phyloP scores from a whole-genome alignment of 2,888 invertebrate species.

The Tachina grossa region DNA sequence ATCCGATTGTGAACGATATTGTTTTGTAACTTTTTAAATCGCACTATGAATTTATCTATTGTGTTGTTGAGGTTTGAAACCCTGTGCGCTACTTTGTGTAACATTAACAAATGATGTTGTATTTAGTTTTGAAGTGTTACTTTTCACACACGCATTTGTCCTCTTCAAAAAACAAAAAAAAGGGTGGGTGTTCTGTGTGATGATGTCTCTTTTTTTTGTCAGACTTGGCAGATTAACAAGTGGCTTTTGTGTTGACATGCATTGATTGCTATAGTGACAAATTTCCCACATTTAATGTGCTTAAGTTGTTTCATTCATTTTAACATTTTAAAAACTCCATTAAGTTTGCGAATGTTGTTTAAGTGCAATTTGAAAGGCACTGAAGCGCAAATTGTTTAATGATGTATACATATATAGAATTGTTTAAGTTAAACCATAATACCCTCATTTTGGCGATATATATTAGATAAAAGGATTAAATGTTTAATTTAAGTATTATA shows the following conservation, averaged over 20 bases:
- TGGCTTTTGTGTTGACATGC: conserved; percentile 70
- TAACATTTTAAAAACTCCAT: conserved; percentile 40
- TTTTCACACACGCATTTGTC: conserved; percentile 61
- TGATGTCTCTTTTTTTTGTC: conserved; percentile 27
- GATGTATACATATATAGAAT: conserved; percentile 49
- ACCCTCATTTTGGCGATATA: conserved; percentile 36
- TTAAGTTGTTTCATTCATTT: conserved; percentile 69
- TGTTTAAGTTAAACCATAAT: conserved; percentile 39
- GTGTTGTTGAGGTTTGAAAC: conserved; percentile 48
- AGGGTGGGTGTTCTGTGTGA: conserved; percentile 57
- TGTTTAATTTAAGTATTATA: conserved; percentile 10
- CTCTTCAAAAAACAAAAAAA: neutral
- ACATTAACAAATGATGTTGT: conserved; percentile 57
- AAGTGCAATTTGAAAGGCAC: conserved; percentile 77
- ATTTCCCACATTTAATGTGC: conserved; percentile 77
- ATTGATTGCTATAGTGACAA: conserved; percentile 71
- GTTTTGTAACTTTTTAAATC: conserved; percentile 74
- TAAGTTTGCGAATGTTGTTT: conserved; percentile 25
- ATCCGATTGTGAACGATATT: conserved; percentile 79
- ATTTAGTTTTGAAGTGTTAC: conserved; percentile 69
- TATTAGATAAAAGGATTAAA: conserved; percentile 46
- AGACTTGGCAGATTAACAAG: conserved; percentile 68
- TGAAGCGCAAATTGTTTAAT: conserved; percentile 76
- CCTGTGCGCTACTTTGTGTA: conserved; percentile 37
- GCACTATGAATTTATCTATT: conserved; percentile 55